A percentile compares a stretch with the other conserved stretches of the same genome.
Evolutionary conservation across 2,888 invertebrate genomes (phyloP).

Genomic region (Tenthredo scrophulariae): DNA sequence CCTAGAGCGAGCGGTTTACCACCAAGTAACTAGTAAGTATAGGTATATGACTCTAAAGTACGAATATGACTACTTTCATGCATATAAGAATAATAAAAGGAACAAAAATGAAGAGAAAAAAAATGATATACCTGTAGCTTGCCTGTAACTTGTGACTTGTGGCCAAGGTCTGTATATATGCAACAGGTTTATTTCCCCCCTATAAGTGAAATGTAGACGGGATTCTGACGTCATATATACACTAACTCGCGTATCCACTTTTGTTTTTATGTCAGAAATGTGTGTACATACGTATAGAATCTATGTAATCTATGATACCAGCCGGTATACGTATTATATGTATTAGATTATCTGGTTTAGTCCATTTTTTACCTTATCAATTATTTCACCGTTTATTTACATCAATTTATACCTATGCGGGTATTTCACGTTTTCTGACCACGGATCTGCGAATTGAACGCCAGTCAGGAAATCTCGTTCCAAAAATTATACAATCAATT

Average conservation of each 20-base stretch:
- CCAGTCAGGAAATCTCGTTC: no score
- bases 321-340: conserved; percentile 11
- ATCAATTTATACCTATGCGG: neutral
- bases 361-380: neutral
- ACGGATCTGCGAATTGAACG: no score
- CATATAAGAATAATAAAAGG: neutral
- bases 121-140: conserved; percentile 17
- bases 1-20: neutral
- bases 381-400: neutral
- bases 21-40: neutral
- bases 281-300: neutral
- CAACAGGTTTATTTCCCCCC: conserved; percentile 47
- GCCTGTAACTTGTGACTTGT: conserved; percentile 47
- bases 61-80: neutral
- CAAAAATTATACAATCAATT: no score
- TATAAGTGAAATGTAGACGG: conserved; percentile 46
- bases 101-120: neutral
- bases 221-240: conserved; percentile 44
- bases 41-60: neutral
- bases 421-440: neutral
- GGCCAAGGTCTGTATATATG: conserved; percentile 43
- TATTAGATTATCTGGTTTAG: conserved; percentile 28
- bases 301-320: neutral
- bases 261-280: conserved; percentile 23
- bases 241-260: conserved; percentile 35